Evolutionary conservation across 2,113 vertebrate genomes (phyloP).

Genomic region (Speoplatyrhinus poulsoni): DNA sequence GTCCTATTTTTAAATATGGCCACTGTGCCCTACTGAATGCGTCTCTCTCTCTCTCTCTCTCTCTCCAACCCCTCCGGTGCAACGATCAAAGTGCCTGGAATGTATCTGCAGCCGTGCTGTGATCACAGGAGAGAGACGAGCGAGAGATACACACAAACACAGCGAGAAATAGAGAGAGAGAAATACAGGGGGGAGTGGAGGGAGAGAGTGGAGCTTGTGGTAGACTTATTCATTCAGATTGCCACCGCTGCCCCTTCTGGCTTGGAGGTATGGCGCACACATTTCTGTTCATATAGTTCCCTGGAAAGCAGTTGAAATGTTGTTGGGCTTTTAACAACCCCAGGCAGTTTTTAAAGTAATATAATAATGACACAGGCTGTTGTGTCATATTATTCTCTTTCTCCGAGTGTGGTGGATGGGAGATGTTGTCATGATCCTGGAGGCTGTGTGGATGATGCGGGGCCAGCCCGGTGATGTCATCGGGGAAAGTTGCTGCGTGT

Average conservation of each 20-base stretch:
- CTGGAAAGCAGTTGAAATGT: too few species aligned
- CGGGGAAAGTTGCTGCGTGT: too few species aligned
- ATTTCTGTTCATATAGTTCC: neutral
- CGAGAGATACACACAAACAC: conserved; percentile 4
- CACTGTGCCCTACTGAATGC: conserved; percentile 42
- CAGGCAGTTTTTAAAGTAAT: too few species aligned
- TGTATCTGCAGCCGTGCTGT: conserved; percentile 70
- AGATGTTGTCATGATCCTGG: too few species aligned
- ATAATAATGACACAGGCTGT: too few species aligned
- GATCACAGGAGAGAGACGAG: conserved; percentile 78
- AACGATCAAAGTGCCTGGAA: conserved; percentile 69
- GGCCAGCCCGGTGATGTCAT: too few species aligned
- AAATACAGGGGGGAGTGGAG: conserved; percentile 5
- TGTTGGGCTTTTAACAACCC: too few species aligned
- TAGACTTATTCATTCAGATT: conserved; percentile 8
- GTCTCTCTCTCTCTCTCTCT: conserved; percentile 9
- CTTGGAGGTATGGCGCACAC: conserved; percentile 34
- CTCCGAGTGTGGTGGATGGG: too few species aligned
- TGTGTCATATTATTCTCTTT: too few species aligned
- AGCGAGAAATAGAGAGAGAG: conserved; percentile 8
- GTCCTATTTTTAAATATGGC: conserved; percentile 37
- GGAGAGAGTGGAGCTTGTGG: conserved; percentile 17
- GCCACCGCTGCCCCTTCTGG: conserved; percentile 58
- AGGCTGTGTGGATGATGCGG: too few species aligned
- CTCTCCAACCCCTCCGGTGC: conserved; percentile 45